Conservation (phyloP, 2,797 vertebrate species). For the Lutra lutra region DNA sequence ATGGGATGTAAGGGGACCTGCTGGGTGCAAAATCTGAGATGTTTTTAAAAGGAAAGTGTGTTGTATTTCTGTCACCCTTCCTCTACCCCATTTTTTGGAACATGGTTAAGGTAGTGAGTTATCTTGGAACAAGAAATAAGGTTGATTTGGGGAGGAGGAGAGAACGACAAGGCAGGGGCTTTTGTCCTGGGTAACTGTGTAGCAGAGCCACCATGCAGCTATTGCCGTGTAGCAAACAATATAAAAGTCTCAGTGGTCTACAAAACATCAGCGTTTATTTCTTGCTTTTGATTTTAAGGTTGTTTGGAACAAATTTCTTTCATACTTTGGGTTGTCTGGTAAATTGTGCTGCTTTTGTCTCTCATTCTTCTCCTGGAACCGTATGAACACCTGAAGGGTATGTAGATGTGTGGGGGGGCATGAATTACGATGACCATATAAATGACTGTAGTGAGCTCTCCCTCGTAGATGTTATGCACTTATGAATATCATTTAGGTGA, state of each 20-base stretch:
- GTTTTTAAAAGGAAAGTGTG: not conserved
- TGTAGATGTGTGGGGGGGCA: not conserved
- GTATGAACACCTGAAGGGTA: not conserved
- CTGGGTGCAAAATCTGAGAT: not conserved
- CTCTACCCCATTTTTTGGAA: not conserved
- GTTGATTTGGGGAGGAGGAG: not conserved
- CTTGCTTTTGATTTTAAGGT: not conserved
- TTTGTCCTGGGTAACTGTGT: not conserved
- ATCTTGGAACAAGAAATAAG: not conserved
- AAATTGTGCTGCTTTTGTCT: not conserved
- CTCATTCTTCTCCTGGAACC: not conserved
- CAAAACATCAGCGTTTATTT: not conserved
- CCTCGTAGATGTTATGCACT: not conserved
- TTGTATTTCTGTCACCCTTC: not conserved
- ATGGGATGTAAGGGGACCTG: not conserved
- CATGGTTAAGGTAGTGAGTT: not conserved
- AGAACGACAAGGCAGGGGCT: not conserved
- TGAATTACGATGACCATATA: not conserved
- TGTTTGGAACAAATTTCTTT: not conserved
- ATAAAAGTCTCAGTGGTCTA: slow-evolving; percentile 11
- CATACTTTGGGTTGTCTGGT: not conserved
- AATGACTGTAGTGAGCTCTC: not conserved
- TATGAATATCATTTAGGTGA: not conserved
- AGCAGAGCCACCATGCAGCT: not conserved
- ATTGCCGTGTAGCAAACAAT: not conserved